phyloP scores from a whole-genome alignment of 2,888 invertebrate species.

The Aspidiotus destructor region DNA sequence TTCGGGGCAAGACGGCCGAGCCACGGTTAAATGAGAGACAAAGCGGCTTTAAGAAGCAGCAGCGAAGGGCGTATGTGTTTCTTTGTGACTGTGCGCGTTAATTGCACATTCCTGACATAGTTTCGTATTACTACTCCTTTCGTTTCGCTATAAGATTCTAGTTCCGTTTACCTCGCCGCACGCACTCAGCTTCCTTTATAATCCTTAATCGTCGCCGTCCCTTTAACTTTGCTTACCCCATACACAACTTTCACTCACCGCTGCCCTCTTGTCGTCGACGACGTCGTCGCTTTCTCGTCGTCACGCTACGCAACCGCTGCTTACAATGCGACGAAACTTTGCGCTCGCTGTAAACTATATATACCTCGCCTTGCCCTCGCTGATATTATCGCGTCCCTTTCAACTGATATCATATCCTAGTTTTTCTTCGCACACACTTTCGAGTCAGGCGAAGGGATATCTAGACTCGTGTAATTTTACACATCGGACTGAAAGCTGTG shows the following conservation, averaged over 20 bases:
- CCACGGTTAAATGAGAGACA: conserved; percentile 27
- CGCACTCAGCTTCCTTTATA: conserved; percentile 39
- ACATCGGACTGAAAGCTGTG: too few relatives aligned
- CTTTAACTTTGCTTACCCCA: conserved; percentile 21
- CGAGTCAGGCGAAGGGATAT: too few relatives aligned
- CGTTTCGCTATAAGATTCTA: conserved; percentile 26
- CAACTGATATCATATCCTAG: too few relatives aligned
- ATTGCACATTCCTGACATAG: conserved; percentile 96
- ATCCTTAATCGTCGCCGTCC: conserved; percentile 29
- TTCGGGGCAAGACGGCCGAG: conserved; percentile 9
- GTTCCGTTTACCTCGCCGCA: conserved; percentile 54
- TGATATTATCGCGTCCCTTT: too few relatives aligned
- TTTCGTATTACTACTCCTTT: conserved; percentile 45
- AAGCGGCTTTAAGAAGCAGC: conserved; percentile 21
- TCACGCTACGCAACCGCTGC: too few relatives aligned
- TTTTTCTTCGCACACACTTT: too few relatives aligned
- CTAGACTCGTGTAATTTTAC: too few relatives aligned
- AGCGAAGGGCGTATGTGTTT: conserved; percentile 34
- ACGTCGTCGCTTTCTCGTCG: too few relatives aligned
- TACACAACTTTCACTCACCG: not conserved
- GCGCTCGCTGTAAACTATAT: too few relatives aligned
- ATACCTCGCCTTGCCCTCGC: too few relatives aligned
- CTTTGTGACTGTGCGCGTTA: conserved; percentile 36
- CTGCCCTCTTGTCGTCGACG: too few relatives aligned
- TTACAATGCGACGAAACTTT: too few relatives aligned